Evolutionary conservation across 23 tunicate genomes (phyloP).

Genomic region (Oikopleura vanhoeffeni): DNA sequence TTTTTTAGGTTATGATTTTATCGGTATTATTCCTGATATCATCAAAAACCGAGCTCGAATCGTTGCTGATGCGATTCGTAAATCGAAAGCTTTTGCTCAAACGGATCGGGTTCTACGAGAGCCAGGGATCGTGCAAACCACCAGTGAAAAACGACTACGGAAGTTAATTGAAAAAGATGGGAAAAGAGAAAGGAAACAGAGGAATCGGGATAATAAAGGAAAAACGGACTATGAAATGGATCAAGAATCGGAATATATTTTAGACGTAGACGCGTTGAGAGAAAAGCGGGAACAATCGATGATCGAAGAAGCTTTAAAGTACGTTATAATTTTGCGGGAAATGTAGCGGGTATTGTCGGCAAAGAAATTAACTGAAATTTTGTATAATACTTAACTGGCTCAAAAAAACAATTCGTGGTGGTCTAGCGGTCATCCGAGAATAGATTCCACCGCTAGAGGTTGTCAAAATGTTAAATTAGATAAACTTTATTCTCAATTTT

Average conservation of each 20-base stretch:
- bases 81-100: not conserved
- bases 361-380: too few relatives aligned
- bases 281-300: not conserved
- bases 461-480: too few relatives aligned
- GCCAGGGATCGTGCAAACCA: not conserved
- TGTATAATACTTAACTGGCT: too few relatives aligned
- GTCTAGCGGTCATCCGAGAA: too few relatives aligned
- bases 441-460: too few relatives aligned
- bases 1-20: not conserved
- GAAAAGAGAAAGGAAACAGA: not conserved
- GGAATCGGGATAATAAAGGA: not conserved
- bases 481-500: too few relatives aligned
- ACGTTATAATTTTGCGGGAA: too few relatives aligned
- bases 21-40: slow-evolving; percentile 4
- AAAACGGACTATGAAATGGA: not conserved
- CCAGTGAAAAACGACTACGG: not conserved
- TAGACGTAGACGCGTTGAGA: slow-evolving; percentile 9
- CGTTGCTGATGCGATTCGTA: not conserved
- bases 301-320: not conserved
- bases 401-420: too few relatives aligned
- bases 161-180: not conserved
- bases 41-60: not conserved
- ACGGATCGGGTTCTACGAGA: slow-evolving; percentile 11
- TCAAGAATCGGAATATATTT: not conserved
- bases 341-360: too few relatives aligned